Evolutionary conservation across 2,888 invertebrate species (phyloP).

Genomic region (Hipparchia semele): DNA sequence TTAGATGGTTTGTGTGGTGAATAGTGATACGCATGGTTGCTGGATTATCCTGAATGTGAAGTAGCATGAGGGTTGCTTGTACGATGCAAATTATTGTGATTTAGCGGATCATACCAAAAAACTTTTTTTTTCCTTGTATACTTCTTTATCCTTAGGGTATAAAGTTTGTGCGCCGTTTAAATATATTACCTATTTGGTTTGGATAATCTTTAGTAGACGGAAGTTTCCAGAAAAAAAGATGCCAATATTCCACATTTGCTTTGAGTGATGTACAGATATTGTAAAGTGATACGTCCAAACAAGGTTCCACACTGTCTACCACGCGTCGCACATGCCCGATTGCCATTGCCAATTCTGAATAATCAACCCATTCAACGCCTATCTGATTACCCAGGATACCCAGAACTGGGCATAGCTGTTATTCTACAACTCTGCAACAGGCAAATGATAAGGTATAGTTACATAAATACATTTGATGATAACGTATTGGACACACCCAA

Average conservation of each 20-base stretch:
- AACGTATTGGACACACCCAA: constrained; percentile 2
- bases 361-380: constrained; percentile 28
- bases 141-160: no score
- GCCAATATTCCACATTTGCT: neutral
- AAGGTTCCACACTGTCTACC: constrained; percentile 29
- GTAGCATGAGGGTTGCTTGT: no score
- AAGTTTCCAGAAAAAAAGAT: no score
- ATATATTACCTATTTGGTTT: no score
- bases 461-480: neutral
- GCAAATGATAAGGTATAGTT: neutral
- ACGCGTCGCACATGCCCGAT: constrained; percentile 6
- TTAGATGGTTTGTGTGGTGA: no score
- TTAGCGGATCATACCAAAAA: no score
- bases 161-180: no score
- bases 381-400: constrained; percentile 28
- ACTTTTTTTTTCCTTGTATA: no score
- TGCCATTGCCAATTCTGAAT: constrained; percentile 12
- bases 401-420: constrained; percentile 17
- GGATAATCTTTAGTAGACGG: no score
- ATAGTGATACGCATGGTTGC: no score
- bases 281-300: constrained; percentile 25
- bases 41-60: no score
- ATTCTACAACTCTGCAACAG: constrained; percentile 8
- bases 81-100: no score
- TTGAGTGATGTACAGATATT: neutral